phyloP scores from a whole-genome alignment of 2,113 vertebrate species.

The Grantiella picta region DNA sequence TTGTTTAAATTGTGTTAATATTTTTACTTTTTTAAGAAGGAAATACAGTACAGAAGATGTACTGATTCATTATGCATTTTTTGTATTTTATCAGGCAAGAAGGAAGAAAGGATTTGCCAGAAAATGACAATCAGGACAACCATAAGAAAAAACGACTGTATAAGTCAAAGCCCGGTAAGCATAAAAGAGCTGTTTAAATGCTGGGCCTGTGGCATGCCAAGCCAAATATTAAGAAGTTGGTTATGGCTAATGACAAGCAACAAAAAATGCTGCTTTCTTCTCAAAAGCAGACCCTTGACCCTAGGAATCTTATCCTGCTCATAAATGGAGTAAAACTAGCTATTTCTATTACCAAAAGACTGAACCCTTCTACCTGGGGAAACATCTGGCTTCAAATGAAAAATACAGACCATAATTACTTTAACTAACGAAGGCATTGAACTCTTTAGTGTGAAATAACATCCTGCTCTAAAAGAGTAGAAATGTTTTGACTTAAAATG shows the following conservation, averaged over 20 bases:
- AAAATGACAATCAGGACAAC: conserved; percentile 91
- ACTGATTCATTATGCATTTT: conserved; percentile 12
- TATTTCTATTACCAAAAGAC: neutral
- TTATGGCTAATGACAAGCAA: neutral
- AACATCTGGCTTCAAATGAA: neutral
- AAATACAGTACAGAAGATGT: neutral
- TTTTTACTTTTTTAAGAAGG: neutral
- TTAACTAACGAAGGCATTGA: neutral
- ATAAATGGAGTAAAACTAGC: neutral
- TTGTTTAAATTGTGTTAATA: neutral
- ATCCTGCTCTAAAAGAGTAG: neutral
- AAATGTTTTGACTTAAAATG: neutral
- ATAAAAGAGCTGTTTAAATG: neutral
- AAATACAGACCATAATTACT: neutral
- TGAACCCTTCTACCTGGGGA: neutral
- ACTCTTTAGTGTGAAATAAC: neutral
- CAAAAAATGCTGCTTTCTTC: neutral
- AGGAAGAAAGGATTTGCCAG: conserved; percentile 92
- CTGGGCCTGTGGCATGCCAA: neutral
- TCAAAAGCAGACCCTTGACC: neutral
- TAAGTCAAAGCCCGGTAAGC: conserved; percentile 91
- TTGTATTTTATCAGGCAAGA: conserved; percentile 85
- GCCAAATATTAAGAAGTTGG: neutral
- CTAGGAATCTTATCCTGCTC: neutral
- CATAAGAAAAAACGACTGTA: conserved; percentile 92